Percentiles rank a stretch among this genome's conserved stretches.
These are phyloP conservation scores for Alosa sapidissima DNA, from an alignment of 2,797 vertebrate species.

Conservation along the genomic window DNA sequence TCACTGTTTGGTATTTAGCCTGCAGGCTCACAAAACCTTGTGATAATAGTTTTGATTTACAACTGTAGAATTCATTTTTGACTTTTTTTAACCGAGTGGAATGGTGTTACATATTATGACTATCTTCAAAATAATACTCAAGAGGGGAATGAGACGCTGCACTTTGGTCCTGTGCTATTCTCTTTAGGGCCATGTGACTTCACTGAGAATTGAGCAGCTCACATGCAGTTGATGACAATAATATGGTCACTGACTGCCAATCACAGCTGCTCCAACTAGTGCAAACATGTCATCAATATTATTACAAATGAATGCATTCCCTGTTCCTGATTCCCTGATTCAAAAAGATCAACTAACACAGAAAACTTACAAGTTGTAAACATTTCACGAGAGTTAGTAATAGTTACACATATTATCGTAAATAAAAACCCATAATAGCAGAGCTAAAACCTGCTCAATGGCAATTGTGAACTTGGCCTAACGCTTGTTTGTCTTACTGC, in stretches of 20 bases:
- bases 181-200: neutral
- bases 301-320: neutral
- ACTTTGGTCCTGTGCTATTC: neutral
- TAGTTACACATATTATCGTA: neutral
- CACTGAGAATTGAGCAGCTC: neutral
- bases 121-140: neutral
- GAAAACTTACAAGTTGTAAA: neutral
- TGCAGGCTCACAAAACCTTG: neutral
- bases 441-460: neutral
- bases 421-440: neutral
- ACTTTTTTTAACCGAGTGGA: neutral
- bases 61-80: neutral
- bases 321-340: neutral
- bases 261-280: neutral
- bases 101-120: neutral
- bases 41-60: neutral
- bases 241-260: neutral
- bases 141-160: neutral
- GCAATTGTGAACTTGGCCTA: neutral
- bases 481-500: neutral
- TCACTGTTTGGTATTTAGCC: neutral
- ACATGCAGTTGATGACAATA: neutral
- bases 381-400: neutral
- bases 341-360: neutral
- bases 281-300: neutral